phyloP scores from a whole-genome alignment of 1,140 invertebrate genomes.

The fruit fly (Drosophila melanogaster) region DNA sequence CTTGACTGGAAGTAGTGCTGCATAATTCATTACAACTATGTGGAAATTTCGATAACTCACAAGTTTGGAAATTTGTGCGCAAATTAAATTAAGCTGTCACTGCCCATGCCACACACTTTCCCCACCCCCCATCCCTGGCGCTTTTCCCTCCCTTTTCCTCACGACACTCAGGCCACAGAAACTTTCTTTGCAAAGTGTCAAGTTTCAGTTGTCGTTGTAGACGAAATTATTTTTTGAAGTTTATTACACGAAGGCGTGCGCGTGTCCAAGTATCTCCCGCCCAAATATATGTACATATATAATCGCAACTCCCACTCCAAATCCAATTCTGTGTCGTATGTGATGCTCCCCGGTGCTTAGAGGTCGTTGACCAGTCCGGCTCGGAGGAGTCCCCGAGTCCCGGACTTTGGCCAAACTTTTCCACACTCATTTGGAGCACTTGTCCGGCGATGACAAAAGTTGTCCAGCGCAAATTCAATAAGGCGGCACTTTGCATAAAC shows the following conservation, averaged over 20 bases:
- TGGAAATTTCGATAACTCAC: conserved; percentile 66
- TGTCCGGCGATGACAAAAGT: conserved; percentile 58
- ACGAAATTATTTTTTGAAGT: conserved; percentile 81
- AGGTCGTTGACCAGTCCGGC: conserved; percentile 49
- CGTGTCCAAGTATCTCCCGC: conserved; percentile 41
- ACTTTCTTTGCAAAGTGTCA: conserved; percentile 79
- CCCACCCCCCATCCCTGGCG: neutral
- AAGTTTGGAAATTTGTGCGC: conserved; percentile 71
- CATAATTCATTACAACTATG: conserved; percentile 74
- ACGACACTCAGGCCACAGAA: conserved; percentile 74
- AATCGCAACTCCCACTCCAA: conserved; percentile 18
- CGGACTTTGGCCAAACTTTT: conserved; percentile 44
- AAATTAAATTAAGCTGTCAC: conserved; percentile 79
- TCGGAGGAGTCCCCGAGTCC: neutral
- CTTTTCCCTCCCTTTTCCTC: neutral
- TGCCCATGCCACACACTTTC: conserved; percentile 29
- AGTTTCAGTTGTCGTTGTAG: conserved; percentile 76
- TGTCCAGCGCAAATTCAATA: conserved; percentile 67
- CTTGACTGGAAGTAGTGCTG: conserved; percentile 36
- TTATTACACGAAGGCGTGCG: conserved; percentile 62
- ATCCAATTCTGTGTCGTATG: conserved; percentile 26
- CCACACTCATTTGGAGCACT: conserved; percentile 58
- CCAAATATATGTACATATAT: conserved; percentile 13
- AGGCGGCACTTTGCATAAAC: conserved; percentile 66
- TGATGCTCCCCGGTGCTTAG: conserved; percentile 24